A percentile compares a stretch with the other conserved stretches of the same genome.
Evolutionary conservation across 2,113 vertebrate genomes (phyloP).

Genomic region (Pavo muticus): DNA sequence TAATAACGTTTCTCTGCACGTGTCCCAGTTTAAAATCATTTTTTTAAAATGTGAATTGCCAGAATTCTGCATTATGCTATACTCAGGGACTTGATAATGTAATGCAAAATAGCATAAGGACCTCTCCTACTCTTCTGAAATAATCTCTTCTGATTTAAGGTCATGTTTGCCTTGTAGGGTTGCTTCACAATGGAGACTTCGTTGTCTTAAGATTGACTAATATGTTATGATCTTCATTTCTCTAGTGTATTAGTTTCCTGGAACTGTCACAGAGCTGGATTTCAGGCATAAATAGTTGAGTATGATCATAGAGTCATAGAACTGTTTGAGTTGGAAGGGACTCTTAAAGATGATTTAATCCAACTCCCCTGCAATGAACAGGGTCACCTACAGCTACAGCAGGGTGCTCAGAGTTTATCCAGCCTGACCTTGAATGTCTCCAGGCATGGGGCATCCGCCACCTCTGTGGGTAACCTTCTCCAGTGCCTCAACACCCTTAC

Average conservation of each 20-base stretch:
- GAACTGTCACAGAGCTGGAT: constrained; percentile 33
- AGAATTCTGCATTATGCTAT: not conserved
- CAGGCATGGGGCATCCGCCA: too few relatives aligned
- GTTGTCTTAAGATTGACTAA: constrained; percentile 34
- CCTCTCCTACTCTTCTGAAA: not conserved
- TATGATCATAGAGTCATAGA: not conserved
- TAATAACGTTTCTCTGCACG: not conserved
- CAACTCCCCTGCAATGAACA: too few relatives aligned
- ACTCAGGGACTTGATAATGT: not conserved
- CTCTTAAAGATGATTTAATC: too few relatives aligned
- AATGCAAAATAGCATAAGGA: not conserved
- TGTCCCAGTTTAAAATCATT: not conserved
- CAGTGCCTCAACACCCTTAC: too few relatives aligned
- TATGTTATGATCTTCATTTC: constrained; percentile 58
- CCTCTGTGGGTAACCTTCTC: too few relatives aligned
- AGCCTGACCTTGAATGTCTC: too few relatives aligned
- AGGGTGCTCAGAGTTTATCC: too few relatives aligned
- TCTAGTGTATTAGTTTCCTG: constrained; percentile 38
- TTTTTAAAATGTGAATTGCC: not conserved
- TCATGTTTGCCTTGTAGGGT: constrained; percentile 41
- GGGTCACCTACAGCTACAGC: too few relatives aligned
- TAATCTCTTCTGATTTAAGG: constrained; percentile 37
- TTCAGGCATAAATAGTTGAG: constrained; percentile 32
- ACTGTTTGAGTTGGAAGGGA: too few relatives aligned
- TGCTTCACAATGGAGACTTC: not conserved